Conservation (phyloP, 2,113 vertebrate species). For the Chionodraco myersi region DNA sequence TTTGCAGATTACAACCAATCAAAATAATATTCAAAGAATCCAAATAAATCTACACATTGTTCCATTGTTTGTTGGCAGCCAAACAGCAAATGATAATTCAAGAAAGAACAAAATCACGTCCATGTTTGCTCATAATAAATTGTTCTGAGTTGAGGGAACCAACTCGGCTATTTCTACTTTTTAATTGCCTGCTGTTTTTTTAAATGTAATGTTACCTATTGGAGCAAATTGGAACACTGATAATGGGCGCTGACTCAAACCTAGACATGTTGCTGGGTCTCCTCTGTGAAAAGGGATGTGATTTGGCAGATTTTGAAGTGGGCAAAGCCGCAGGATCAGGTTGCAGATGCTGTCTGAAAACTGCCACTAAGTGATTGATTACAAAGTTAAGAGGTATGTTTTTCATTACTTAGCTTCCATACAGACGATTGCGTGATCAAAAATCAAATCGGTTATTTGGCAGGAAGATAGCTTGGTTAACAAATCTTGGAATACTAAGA, state of each 20-base stretch:
- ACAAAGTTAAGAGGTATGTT: background rate
- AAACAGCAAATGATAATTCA: background rate
- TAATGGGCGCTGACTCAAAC: no score
- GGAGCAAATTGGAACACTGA: no score
- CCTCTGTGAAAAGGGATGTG: no score
- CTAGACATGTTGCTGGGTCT: no score
- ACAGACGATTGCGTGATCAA: background rate
- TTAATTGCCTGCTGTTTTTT: no score
- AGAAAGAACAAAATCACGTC: background rate
- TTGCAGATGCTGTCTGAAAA: conserved; percentile 17
- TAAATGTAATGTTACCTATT: no score
- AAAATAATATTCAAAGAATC: no score
- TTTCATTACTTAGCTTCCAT: background rate
- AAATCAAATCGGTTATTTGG: background rate
- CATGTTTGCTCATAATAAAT: background rate
- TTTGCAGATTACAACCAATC: no score
- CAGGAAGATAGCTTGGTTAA: background rate
- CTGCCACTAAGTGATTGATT: conserved; percentile 8
- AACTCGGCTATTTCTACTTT: no score
- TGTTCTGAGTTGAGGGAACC: no score
- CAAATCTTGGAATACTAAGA: background rate
- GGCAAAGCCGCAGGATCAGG: conserved; percentile 26
- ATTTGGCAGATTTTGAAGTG: conserved; percentile 14
- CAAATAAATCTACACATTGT: no score
- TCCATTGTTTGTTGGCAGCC: background rate